Evolutionary conservation across 2,113 vertebrate species (phyloP).

Genomic region (Takifugu flavidus): DNA sequence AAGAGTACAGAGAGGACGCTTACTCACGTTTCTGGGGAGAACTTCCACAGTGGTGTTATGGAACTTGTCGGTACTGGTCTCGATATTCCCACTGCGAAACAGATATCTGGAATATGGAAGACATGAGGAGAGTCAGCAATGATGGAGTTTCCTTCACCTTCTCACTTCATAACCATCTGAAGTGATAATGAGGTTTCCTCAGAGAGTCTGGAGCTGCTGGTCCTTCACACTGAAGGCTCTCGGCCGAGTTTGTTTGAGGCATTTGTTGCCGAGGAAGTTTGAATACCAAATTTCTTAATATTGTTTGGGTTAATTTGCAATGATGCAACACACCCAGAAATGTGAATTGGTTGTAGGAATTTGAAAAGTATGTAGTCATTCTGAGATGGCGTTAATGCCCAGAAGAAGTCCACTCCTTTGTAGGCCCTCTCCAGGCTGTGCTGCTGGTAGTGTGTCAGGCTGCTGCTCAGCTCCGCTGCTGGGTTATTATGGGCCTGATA

Average conservation of each 20-base stretch:
- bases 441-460: constrained; percentile 86
- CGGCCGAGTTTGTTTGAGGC: no score
- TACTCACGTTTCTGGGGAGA: constrained; percentile 77
- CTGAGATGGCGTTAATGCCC: constrained; percentile 81
- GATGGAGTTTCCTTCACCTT: no score
- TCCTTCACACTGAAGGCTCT: no score
- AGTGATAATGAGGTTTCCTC: no score
- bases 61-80: constrained; percentile 77
- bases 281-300: no score
- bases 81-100: constrained; percentile 81
- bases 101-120: constrained; percentile 66
- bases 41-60: constrained; percentile 83
- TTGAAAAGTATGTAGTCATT: constrained; percentile 82
- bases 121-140: not conserved
- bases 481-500: constrained; percentile 84
- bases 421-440: constrained; percentile 89
- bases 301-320: no score
- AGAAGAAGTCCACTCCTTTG: constrained; percentile 86
- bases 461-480: constrained; percentile 82
- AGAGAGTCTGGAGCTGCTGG: no score
- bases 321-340: constrained; percentile 28
- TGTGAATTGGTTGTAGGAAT: constrained; percentile 36
- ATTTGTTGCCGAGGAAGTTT: no score
- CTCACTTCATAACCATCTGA: no score
- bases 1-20: not conserved